Base-by-base conservation (phyloP, 2,888 invertebrate species). In the Aquatica leii region DNA sequence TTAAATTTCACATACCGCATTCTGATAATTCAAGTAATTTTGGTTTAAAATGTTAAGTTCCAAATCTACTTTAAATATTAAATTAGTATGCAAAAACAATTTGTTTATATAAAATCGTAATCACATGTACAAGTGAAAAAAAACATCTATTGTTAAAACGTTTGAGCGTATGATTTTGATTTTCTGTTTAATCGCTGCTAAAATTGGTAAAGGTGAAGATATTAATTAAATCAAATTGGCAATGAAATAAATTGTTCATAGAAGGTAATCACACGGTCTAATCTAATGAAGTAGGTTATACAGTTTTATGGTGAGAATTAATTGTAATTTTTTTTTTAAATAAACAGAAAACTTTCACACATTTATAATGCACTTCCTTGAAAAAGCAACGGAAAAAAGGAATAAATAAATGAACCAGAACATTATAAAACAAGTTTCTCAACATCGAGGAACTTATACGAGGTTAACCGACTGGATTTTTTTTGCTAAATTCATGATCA, bases 401-500 rank as follows among this genome's bases (percentile, higher is more conserved):
- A 69, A 68, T 69, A 70, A 71, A 71, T 67, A 73, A 73, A 68
- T 70, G 69, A 73, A 69, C 70, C 71, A 68, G 72, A 71, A 72
- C 73, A 68, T 57, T 66, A 67, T 66, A 69, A 69, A 71, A 71
- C 71, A 66, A 69, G 74, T 74, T 74, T 72, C 69, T 68, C 72
- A 71, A 69, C 69, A 54, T 66, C 69, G 68, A 70, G 68, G 72
- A 68, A 66, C 71, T 68, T 73, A 74, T 74, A 71, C 69, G 69
- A 70, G 69, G 66, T 63, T 63, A 66, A 66, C 66, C 63, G 66
- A 66, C 66, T 63, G 71, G 70, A 67, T 67, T 72, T 74, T 74
- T 46, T 46, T 17, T 24, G 24, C 67, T 68, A 74, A 72, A 71
- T 70, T 69, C 66, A 53, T 58, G 67, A 52, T 71, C 74, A 73